Conservation (phyloP, 2,888 invertebrate genomes). For the Antheraea yamamai region DNA sequence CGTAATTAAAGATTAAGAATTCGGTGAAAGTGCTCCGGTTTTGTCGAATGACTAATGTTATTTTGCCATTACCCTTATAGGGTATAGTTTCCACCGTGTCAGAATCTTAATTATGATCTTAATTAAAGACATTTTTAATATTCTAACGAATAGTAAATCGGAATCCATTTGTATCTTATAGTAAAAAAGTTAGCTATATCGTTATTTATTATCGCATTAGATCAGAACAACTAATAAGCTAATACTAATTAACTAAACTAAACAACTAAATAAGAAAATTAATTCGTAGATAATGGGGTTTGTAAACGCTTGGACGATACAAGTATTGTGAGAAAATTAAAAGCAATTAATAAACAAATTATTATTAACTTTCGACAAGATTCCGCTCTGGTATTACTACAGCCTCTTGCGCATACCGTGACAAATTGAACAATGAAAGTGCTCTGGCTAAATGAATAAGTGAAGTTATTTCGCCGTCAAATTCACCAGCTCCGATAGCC, state of each 20-base stretch:
- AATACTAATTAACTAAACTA: too few species aligned
- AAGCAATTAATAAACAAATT: background rate
- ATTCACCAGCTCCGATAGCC: conserved; percentile 54
- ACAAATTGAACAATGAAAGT: conserved; percentile 8
- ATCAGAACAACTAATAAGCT: too few species aligned
- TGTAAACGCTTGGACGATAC: background rate
- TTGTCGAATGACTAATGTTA: background rate
- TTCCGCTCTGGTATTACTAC: background rate
- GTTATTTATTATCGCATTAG: too few species aligned
- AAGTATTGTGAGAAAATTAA: background rate
- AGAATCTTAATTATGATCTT: too few species aligned
- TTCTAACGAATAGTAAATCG: too few species aligned
- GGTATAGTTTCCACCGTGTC: too few species aligned
- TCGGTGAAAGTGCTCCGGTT: conserved; percentile 36
- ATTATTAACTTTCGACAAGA: background rate
- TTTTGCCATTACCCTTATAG: conserved; percentile 25
- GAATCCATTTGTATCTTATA: too few species aligned
- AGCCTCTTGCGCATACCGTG: conserved; percentile 1
- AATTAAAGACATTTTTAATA: too few species aligned
- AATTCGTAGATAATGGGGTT: background rate
- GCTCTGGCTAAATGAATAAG: conserved; percentile 1
- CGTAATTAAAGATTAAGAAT: background rate
- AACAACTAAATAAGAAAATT: too few species aligned
- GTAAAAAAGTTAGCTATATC: too few species aligned
- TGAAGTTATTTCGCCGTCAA: background rate